Percentiles rank a stretch among this genome's conserved stretches.
These are phyloP conservation scores for Mimumesa dahlbomi DNA, from an alignment of 2,888 invertebrate species.

Conservation along the genomic window DNA sequence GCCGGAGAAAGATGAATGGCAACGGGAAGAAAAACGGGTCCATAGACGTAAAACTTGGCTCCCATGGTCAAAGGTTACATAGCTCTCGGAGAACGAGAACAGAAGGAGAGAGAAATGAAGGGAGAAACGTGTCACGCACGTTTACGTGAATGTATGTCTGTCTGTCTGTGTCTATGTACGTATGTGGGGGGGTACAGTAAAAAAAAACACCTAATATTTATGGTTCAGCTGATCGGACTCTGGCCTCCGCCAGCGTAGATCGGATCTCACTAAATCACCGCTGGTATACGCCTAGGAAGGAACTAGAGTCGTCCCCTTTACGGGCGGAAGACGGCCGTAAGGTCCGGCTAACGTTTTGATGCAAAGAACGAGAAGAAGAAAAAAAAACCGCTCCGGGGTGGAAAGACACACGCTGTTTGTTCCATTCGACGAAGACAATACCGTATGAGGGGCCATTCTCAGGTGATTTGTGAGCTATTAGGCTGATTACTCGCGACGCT, in stretches of 20 bases:
- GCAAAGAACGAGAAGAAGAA: too few relatives aligned
- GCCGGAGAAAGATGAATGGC: slow-evolving; percentile 49
- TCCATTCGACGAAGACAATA: slow-evolving; percentile 16
- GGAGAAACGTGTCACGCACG: slow-evolving; percentile 10
- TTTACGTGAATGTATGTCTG: not conserved
- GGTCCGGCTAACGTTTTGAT: slow-evolving; percentile 51
- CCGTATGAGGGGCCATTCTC: not conserved
- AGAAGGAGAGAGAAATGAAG: not conserved
- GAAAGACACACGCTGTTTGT: too few relatives aligned
- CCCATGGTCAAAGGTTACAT: slow-evolving; percentile 56
- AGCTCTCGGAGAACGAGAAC: slow-evolving; percentile 27
- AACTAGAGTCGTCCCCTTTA: slow-evolving; percentile 59
- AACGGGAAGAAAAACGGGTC: slow-evolving; percentile 65
- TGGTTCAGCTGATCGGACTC: slow-evolving; percentile 72
- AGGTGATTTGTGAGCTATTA: slow-evolving; percentile 22
- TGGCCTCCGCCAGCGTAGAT: slow-evolving; percentile 65
- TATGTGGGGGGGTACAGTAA: slow-evolving; percentile 23
- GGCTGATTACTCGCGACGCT: slow-evolving; percentile 8
- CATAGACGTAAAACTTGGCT: slow-evolving; percentile 59
- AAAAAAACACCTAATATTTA: slow-evolving; percentile 73
- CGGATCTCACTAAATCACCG: slow-evolving; percentile 71
- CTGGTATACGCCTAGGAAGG: slow-evolving; percentile 69
- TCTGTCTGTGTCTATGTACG: not conserved
- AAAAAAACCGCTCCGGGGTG: too few relatives aligned
- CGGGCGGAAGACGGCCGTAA: slow-evolving; percentile 52